A percentile compares a stretch with the other conserved stretches of the same genome.
phyloP scores from a whole-genome alignment of 2,797 vertebrate genomes.

The Chiroxiphia lanceolata region DNA sequence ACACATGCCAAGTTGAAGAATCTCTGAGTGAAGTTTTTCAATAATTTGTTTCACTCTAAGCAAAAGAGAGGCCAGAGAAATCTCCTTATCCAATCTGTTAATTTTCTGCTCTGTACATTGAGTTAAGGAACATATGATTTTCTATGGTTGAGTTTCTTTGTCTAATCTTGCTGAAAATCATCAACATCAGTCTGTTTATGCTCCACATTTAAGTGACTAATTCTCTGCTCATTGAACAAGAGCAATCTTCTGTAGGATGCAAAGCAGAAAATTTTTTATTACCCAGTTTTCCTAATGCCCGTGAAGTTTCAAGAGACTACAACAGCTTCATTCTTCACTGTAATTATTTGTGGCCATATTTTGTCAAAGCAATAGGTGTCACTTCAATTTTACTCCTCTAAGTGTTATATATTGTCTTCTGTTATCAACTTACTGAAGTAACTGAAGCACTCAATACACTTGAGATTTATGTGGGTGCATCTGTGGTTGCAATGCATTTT shows the following conservation, averaged over 20 bases:
- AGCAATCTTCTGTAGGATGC: background rate
- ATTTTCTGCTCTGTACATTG: background rate
- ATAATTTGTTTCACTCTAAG: background rate
- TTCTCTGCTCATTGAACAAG: background rate
- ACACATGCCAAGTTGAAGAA: background rate
- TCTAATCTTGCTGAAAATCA: background rate
- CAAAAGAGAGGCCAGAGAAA: background rate
- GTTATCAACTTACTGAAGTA: background rate
- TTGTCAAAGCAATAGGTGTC: background rate
- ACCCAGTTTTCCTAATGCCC: background rate
- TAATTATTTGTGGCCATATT: background rate
- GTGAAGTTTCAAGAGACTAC: background rate
- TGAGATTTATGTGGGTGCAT: background rate
- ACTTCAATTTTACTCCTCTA: background rate
- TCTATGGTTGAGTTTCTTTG: background rate
- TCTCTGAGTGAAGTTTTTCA: background rate
- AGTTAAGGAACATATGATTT: background rate
- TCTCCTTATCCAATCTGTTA: background rate
- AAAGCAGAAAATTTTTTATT: background rate
- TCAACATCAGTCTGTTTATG: background rate
- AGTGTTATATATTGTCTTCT: background rate
- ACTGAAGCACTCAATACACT: background rate
- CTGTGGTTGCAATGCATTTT: background rate
- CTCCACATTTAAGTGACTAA: background rate
- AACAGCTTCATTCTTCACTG: background rate